Evolutionary conservation across 2,797 vertebrate genomes (phyloP), one percentile per base, ranked within the genome.

Genomic region (Nyctalus aviator): DNA sequence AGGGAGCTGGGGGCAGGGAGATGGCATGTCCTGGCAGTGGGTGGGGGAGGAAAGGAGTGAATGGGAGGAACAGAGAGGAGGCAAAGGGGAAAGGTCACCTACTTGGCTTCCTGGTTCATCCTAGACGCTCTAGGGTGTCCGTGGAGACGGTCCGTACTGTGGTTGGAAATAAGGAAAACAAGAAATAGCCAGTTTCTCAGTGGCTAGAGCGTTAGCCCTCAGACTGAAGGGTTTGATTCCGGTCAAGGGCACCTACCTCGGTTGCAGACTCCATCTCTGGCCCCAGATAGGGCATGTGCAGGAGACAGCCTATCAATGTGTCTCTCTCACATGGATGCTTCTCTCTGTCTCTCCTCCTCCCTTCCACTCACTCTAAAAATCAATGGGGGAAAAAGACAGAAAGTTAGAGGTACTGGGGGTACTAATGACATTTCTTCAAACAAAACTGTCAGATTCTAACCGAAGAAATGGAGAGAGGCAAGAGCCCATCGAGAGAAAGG

Each of bases 61-160:
- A 25, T 11, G 3, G 21, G 21, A n/a, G n/a, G 20, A n/a, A 14
- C 30, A 53, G 53, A 37, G 71, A 71, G 35, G 78, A 64, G 41
- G 27, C 8, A 8, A 53, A 68, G 59, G 15, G n/a, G 20, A 23
- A 17, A 25, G 57, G 21, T 35, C 62, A 93, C 90, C 10, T 84
- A 96, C 96, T 48, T 93, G 79, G 55, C n/a, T 72, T 94, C 88
- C 75, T 59, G 57, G 57, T 44, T 96, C 96, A 89, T 96, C 75
- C 69, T 21, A 90, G 83, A 37, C 76, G 32, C 5, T 77, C 84
- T 37, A 59, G 53, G 14, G 23, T 50, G 32, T 84, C 64, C 3
- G 13, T 0, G 1, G 8, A 85, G 71, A 71, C 21, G 8, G n/a
- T 59, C 46, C 11, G 13, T 48, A 11, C 46, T 48, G 46, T 14